Evolutionary conservation across 2,113 vertebrate genomes (phyloP), one percentile per base, ranked within the genome.

Genomic region (Orycteropus afer): DNA sequence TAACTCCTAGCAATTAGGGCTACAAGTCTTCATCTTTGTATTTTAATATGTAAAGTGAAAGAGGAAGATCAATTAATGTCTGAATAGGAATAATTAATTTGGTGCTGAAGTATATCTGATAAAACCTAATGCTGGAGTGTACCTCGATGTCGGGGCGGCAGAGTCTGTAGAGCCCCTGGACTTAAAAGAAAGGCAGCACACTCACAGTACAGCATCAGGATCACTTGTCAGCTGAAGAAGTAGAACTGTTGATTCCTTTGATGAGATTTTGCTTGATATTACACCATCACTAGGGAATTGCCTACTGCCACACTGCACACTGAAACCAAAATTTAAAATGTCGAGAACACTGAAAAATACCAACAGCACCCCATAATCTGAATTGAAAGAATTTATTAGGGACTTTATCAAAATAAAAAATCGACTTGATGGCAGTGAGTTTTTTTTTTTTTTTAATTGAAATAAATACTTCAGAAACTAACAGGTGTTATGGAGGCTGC

Each of bases 321-420:
- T 13, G 27, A 95, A 91, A 69, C 40, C 67, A 40, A 10, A 89
- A 76, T 45, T 88, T 73, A 76, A 89, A 93, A 63, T 88, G 27
- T 69, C 59, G 45, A 4, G 15, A 85, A 49, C 7, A 49, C 23
- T 63, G 42, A 18, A 82, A 85, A 42, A 51, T 61, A 63, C 2
- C 13, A 27, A 40, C 18, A 73, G 55, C 94, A 61, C 1, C 9
- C 14, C 27, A 1, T 80, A 40, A 76, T 40, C 73, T 22, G 37
- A 87, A 79, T 32, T 20, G 57, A 86, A 83, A 34, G n/a, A 11
- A 15, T 40, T 57, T 77, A 69, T 51, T 15, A 40, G 13, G 34
- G 22, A 14, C 34, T 61, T n/a, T 77, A 45, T 55, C 51, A 32
- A 73, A 95, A 89, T 29, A 83, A 87, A 23, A 65, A n/a, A n/a